Evolutionary conservation across 2,113 vertebrate species (phyloP), one percentile per base, ranked within the genome.

Genomic region (Oxygymnocypris stewartii): DNA sequence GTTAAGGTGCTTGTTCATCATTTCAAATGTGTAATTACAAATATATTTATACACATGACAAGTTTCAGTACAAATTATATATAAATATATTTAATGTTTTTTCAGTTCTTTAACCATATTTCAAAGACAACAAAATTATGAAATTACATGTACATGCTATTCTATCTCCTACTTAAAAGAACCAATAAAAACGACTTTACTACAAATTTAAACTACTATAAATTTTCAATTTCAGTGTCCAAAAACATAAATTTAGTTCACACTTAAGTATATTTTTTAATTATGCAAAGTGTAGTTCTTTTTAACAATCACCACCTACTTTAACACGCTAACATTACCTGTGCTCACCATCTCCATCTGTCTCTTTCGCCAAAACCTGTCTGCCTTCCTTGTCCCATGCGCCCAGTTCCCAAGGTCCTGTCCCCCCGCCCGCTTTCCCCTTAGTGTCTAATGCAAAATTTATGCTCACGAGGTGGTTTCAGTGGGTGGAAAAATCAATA

Each of bases 381-480:
- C 69, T 79, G 40, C 65, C 76, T 57, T 79, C 51, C 40, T 18
- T 80, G 14, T 54, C 61, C 67, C 47, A 35, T 84, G 71, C 75
- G 67, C 59, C 54, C 35, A 14, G n/a, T 54, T 25, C 35, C 47
- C 25, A 54, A 84, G 88, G 88, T 84, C 88, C 86, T 35, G 71
- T 23, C 69, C 35, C 7, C 28, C 25, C n/a, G 47, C 37, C 77
- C 0, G 93, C 92, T 94, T 96, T 95, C 96, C 95, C 94, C 95
- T 94, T 96, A 97, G 96, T 97, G 97, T 96, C 96, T 99, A 97
- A 99, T 99, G 97, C 97, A 99, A 98, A 99, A 99, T 99, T 97
- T 98, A 99, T 99, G 98, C 97, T 98, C 97, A 97, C 97, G 97
- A 95, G 96, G 97, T 97, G 96, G 96, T 97, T 97, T 98, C 97